These are phyloP conservation scores for Phytoseiulus persimilis DNA, from an alignment of 2,888 invertebrate genomes.

Conservation along the genomic window DNA sequence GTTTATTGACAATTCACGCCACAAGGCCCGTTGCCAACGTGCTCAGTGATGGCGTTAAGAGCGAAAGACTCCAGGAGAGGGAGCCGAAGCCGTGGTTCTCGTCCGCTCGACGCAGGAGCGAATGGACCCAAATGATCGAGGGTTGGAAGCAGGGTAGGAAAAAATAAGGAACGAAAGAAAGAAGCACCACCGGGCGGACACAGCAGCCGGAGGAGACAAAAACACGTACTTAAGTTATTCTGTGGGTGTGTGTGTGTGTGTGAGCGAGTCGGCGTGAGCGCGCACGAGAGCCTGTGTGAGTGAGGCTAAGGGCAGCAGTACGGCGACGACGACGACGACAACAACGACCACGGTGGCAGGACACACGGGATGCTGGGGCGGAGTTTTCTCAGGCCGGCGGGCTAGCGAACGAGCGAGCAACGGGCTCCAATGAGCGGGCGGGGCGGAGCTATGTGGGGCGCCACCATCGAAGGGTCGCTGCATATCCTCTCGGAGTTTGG, in stretches of 20 bases:
- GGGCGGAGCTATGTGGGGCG: conserved; percentile 30
- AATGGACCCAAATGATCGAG: not conserved
- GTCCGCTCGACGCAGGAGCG: not conserved
- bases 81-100: not conserved
- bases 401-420: not conserved
- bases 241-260: conserved; percentile 9
- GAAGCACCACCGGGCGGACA: not conserved
- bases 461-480: conserved; percentile 18
- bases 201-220: conserved; percentile 18
- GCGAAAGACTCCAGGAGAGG: not conserved
- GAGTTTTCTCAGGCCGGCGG: not conserved
- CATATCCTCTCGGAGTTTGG: not conserved
- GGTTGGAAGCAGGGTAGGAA: not conserved
- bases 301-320: not conserved
- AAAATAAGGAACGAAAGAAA: conserved; percentile 5
- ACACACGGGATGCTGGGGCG: not conserved
- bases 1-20: not conserved
- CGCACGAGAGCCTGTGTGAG: not conserved
- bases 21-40: not conserved
- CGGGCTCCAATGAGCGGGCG: conserved; percentile 17
- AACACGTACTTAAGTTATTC: conserved; percentile 38
- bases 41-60: not conserved
- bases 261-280: conserved; percentile 11
- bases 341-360: not conserved
- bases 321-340: not conserved